Evolutionary conservation across 2,797 vertebrate genomes (phyloP), one percentile per base, ranked within the genome.

Genomic region (Toxotes lorentzi): DNA sequence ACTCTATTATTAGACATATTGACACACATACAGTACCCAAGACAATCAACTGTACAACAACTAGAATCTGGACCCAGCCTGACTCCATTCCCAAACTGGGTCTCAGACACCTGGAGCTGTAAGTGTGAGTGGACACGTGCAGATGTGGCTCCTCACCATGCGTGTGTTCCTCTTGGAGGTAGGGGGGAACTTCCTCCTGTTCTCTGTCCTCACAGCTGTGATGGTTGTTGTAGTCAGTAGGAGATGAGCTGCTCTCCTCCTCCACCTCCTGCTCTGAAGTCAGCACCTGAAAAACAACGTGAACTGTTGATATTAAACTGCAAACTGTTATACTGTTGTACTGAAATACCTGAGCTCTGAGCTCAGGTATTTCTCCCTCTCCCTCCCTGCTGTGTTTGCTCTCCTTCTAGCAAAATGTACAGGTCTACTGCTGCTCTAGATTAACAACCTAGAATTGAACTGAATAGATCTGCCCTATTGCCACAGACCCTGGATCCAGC

Each of bases 91-190:
- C 14, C 10, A 51, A 2, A n/a, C 5, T 10, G 4, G 48, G n/a
- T 41, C 16, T 27, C 5, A 9, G 17, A 12, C 21, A 63, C 10
- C 5, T 34, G 19, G 19, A n/a, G 23, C 17, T 7, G 19, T 8
- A 6, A 8, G 48, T 50, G 12, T 50, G 8, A 7, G 7, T 30
- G n/a, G 14, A 50, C 21, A 10, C 3, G 14, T 53, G 13, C 32
- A n/a, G 9, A 27, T 59, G 32, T 30, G 7, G 12, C 24, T 34
- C n/a, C 87, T 62, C 78, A 93, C 93, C 93, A 67, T 91, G 81
- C 16, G 88, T 75, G n/a, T 88, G 87, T 35, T 92, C 93, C 58
- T 93, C 91, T 7, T 82, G 83, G 24, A 90, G 80, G 64, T 86
- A 89, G 0, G 84, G 86, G n/a, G 88, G 88, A 10, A 88, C 73